These are phyloP conservation scores for Caenorhabditis panamensis DNA, from an alignment of 2,888 invertebrate genomes.

Conservation along the genomic window DNA sequence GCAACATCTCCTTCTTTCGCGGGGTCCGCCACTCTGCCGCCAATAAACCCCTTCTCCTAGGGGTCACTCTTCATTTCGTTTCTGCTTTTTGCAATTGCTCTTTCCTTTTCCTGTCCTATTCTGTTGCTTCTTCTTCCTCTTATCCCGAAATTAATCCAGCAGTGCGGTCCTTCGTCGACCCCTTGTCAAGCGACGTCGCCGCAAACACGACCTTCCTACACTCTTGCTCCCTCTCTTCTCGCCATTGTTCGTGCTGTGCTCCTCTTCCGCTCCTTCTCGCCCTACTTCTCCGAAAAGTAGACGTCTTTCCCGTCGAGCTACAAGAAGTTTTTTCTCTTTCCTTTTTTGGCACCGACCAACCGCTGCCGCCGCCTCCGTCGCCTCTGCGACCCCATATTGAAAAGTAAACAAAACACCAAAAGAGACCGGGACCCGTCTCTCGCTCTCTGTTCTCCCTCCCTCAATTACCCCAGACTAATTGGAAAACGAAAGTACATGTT, in stretches of 20 bases:
- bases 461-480: conserved; percentile 37
- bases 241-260: conserved; percentile 32
- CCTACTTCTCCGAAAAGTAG: conserved; percentile 46
- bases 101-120: neutral
- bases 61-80: neutral
- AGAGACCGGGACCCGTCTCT: neutral
- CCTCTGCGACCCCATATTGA: conserved; percentile 19
- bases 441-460: neutral
- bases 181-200: conserved; percentile 21
- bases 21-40: neutral
- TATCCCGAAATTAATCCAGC: conserved; percentile 21
- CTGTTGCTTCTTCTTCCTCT: neutral
- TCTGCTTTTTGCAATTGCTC: neutral
- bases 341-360: conserved; percentile 30
- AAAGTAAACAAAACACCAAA: conserved; percentile 27
- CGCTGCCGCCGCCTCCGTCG: neutral
- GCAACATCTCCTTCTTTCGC: neutral
- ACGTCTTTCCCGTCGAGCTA: conserved; percentile 28
- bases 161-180: neutral
- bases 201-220: conserved; percentile 43
- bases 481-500: conserved; percentile 15
- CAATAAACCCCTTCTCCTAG: conserved; percentile 14
- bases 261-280: conserved; percentile 37
- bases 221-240: conserved; percentile 1
- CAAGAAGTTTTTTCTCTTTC: conserved; percentile 41